These are phyloP conservation scores for Antechinus stuartii DNA, from an alignment of 2,113 vertebrate genomes.

Conservation along the genomic window DNA sequence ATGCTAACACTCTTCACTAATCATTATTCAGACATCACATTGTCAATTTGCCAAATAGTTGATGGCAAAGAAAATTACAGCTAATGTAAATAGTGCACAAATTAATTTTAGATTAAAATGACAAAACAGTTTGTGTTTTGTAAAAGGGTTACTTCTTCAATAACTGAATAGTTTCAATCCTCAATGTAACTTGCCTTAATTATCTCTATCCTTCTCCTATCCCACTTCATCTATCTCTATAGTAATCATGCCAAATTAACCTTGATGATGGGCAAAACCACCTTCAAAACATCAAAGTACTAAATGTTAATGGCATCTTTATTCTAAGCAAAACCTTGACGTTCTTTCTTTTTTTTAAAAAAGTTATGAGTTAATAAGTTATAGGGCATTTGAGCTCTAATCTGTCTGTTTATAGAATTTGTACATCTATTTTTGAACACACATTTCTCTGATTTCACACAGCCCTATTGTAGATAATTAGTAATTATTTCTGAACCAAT, in stretches of 20 bases:
- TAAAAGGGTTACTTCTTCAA: slow-evolving; percentile 67
- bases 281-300: slow-evolving; percentile 34
- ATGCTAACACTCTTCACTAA: slow-evolving; percentile 74
- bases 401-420: slow-evolving; percentile 35
- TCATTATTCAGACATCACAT: slow-evolving; percentile 70
- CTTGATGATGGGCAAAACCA: slow-evolving; percentile 31
- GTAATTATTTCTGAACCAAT: slow-evolving; percentile 31
- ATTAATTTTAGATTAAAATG: slow-evolving; percentile 78
- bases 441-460: slow-evolving; percentile 15
- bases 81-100: slow-evolving; percentile 76
- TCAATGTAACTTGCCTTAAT: slow-evolving; percentile 61
- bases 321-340: slow-evolving; percentile 44
- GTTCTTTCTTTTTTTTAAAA: not conserved
- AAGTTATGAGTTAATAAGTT: slow-evolving; percentile 17
- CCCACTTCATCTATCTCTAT: not conserved
- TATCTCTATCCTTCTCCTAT: slow-evolving; percentile 49
- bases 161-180: slow-evolving; percentile 52
- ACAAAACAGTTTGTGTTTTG: slow-evolving; percentile 71
- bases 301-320: slow-evolving; percentile 39
- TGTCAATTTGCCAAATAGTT: slow-evolving; percentile 76
- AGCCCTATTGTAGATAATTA: slow-evolving; percentile 36
- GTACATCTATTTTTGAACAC: slow-evolving; percentile 32
- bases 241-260: slow-evolving; percentile 59
- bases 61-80: slow-evolving; percentile 81
- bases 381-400: not conserved